These are phyloP conservation scores for Alces alces DNA, from an alignment of 2,113 vertebrate species.

Conservation along the genomic window DNA sequence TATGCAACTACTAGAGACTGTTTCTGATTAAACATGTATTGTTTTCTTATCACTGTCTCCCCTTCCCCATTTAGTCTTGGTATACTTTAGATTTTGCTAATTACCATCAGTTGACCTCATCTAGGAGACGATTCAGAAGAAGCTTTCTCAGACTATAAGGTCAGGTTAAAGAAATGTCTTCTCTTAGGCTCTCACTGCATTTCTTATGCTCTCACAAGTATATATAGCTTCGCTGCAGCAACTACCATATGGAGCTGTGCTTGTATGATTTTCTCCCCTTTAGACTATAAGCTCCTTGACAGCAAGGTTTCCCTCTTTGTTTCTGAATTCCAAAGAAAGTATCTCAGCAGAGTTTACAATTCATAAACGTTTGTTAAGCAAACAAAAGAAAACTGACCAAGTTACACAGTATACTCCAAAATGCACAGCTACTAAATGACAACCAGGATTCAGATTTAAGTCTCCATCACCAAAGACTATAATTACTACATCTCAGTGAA, in stretches of 20 bases:
- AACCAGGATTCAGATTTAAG: background rate
- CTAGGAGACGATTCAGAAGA: background rate
- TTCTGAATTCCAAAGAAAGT: background rate
- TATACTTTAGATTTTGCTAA: constrained; percentile 4
- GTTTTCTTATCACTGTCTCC: background rate
- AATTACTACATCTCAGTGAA: background rate
- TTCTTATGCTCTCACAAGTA: background rate
- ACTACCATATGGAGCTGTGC: background rate
- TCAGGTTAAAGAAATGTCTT: constrained; percentile 20
- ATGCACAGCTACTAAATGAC: constrained; percentile 10
- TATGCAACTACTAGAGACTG: background rate
- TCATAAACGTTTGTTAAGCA: constrained; percentile 35
- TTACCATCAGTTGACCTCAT: background rate
- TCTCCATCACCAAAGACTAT: background rate
- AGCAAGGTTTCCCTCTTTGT: background rate
- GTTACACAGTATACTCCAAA: background rate
- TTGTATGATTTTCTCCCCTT: background rate
- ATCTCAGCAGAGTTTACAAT: background rate
- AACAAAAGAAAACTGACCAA: constrained; percentile 8
- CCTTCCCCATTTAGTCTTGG: background rate
- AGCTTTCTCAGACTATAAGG: background rate
- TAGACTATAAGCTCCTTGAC: background rate
- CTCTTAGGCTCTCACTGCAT: background rate
- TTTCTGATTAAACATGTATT: background rate
- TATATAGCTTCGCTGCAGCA: background rate